Percentiles rank a stretch among this genome's conserved stretches.
Evolutionary conservation across 2,797 vertebrate species (phyloP).

Genomic region (Chelon auratus): DNA sequence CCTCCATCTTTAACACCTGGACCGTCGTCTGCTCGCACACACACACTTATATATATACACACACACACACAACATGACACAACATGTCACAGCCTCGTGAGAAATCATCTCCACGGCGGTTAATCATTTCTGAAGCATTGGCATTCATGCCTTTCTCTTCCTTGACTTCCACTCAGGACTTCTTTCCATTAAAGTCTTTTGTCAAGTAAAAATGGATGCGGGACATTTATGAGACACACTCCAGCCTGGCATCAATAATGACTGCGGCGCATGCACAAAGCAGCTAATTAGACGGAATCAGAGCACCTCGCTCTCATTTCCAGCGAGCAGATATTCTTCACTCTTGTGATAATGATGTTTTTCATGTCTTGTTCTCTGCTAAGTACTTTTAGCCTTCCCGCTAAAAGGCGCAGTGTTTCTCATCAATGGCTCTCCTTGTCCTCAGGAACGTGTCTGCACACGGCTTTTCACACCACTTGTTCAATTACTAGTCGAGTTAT

Average conservation of each 20-base stretch:
- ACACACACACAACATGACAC: no score
- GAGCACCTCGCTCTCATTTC: conserved; percentile 1
- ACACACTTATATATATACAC: no score
- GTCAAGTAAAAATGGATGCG: neutral
- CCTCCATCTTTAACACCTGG: no score
- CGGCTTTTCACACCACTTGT: neutral
- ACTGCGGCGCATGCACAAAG: conserved; percentile 4
- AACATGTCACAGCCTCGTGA: no score
- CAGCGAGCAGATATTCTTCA: conserved; percentile 23
- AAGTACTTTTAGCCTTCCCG: neutral
- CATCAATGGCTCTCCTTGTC: conserved; percentile 4
- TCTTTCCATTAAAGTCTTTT: conserved; percentile 15
- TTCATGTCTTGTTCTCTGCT: conserved; percentile 20
- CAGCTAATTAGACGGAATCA: conserved; percentile 39
- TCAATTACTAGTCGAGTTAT: no score
- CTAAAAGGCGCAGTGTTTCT: neutral
- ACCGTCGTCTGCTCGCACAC: no score
- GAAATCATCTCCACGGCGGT: no score
- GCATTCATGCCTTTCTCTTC: neutral
- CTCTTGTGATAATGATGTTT: conserved; percentile 30
- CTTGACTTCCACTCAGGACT: neutral
- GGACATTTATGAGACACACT: neutral
- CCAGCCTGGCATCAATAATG: neutral
- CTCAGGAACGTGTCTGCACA: neutral
- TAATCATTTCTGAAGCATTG: no score